phyloP scores from a whole-genome alignment of 2,888 invertebrate species.

The Oxyteleia sp. region DNA sequence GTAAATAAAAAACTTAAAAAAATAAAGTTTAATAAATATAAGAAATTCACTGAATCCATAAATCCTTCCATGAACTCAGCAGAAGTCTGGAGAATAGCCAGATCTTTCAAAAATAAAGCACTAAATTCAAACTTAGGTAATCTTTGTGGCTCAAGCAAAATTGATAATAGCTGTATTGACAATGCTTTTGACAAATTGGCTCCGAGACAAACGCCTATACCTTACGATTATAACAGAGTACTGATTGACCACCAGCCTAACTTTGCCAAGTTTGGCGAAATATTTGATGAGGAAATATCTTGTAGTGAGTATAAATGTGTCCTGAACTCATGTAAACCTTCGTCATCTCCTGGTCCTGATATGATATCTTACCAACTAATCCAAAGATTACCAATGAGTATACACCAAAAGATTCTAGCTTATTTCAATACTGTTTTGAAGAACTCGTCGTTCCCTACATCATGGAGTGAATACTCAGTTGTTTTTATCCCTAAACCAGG shows the following conservation, averaged over 20 bases:
- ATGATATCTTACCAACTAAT: background rate
- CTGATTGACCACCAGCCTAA: too few relatives aligned
- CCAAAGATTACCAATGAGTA: background rate
- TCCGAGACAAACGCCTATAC: too few relatives aligned
- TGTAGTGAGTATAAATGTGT: background rate
- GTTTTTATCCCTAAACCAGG: background rate
- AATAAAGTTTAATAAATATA: too few relatives aligned
- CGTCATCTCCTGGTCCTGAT: background rate
- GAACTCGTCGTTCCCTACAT: background rate
- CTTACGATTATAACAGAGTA: too few relatives aligned
- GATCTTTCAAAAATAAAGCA: too few relatives aligned
- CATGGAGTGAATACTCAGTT: background rate
- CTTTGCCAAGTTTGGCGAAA: too few relatives aligned
- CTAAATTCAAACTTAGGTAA: too few relatives aligned
- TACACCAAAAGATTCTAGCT: background rate
- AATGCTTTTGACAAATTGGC: constrained; percentile 26
- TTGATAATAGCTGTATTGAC: background rate
- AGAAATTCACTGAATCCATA: too few relatives aligned
- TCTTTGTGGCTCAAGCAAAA: background rate
- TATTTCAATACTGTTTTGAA: background rate
- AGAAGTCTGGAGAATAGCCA: too few relatives aligned
- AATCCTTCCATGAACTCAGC: too few relatives aligned
- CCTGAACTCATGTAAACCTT: background rate
- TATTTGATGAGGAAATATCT: background rate
- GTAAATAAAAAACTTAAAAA: too few relatives aligned